These are phyloP conservation scores for Pogonophryne albipinna DNA, from an alignment of 2,797 vertebrate species.

Conservation along the genomic window DNA sequence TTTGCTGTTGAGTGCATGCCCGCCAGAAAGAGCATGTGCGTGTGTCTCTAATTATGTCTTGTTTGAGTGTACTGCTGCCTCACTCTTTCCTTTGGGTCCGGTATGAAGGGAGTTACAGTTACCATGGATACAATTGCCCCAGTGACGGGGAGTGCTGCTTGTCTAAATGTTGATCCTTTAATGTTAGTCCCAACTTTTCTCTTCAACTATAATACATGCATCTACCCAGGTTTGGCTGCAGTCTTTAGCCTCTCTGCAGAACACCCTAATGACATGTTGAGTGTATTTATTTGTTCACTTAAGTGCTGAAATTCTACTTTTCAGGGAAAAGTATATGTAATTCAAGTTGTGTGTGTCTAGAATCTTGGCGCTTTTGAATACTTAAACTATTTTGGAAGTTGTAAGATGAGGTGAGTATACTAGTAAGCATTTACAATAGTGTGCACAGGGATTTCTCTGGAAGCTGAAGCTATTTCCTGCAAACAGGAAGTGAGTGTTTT, in stretches of 20 bases:
- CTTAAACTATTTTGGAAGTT: background rate
- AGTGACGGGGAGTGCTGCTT: conserved; percentile 36
- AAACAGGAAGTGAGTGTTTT: conserved; percentile 85
- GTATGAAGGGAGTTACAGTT: conserved; percentile 49
- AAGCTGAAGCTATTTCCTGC: conserved; percentile 73
- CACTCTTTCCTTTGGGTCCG: conserved; percentile 59
- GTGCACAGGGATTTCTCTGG: conserved; percentile 64
- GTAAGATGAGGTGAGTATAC: conserved; percentile 35
- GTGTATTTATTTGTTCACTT: background rate
- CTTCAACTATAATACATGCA: background rate
- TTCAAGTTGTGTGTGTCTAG: conserved; percentile 8
- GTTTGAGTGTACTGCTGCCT: conserved; percentile 46
- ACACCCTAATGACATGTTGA: background rate
- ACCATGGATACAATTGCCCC: conserved; percentile 63
- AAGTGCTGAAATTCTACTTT: background rate
- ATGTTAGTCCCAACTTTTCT: background rate
- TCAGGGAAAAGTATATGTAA: background rate
- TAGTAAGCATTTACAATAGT: conserved; percentile 57
- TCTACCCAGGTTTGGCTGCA: background rate
- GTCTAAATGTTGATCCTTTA: conserved; percentile 1
- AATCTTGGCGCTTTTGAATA: too few species aligned
- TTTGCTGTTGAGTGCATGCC: conserved; percentile 58
- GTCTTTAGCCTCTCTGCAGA: background rate
- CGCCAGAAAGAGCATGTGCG: conserved; percentile 51
- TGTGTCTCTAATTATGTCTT: conserved; percentile 61